Conservation (phyloP, 2,888 invertebrate genomes). For the Trachelus stipa region DNA sequence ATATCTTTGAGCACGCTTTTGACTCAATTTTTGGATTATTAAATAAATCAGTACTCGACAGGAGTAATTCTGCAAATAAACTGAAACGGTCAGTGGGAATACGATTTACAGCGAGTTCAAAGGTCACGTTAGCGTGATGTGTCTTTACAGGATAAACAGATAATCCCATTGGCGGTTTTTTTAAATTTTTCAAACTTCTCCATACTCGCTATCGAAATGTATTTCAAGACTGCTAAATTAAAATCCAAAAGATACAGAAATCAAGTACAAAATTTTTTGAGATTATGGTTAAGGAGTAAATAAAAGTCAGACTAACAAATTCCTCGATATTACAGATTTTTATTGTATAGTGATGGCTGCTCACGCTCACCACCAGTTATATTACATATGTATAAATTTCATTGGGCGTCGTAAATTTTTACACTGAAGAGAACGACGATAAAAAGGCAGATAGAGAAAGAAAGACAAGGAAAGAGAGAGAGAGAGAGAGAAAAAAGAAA, state of each 20-base stretch:
- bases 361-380: conserved; percentile 38
- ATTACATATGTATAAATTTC: conserved; percentile 64
- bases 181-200: background rate
- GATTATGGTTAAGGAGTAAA: background rate
- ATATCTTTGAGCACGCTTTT: no score
- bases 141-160: background rate
- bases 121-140: background rate
- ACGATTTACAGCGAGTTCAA: background rate
- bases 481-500: background rate
- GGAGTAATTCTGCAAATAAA: background rate
- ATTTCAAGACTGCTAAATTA: background rate
- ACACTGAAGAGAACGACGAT: conserved; percentile 28
- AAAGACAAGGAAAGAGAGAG: background rate
- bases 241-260: no score
- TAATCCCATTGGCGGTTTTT: background rate
- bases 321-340: background rate
- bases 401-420: conserved; percentile 49
- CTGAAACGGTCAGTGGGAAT: background rate
- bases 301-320: background rate
- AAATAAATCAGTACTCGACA: background rate
- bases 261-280: no score
- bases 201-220: background rate
- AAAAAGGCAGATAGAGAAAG: background rate
- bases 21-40: background rate
- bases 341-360: background rate